Conservation (phyloP, 2,797 vertebrate species). For the Arctocebus calabarensis region DNA sequence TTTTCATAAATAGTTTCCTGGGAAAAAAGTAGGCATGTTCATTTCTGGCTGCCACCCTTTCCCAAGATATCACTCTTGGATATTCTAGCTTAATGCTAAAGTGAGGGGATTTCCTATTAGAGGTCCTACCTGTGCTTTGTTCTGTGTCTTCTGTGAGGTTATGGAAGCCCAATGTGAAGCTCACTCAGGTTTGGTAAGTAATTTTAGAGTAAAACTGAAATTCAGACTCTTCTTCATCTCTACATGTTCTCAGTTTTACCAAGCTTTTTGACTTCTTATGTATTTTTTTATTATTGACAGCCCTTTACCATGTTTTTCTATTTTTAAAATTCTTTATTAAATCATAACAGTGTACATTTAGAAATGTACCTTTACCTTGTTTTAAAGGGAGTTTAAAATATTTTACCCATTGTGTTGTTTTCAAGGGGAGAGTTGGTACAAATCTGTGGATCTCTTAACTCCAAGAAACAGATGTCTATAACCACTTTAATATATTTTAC, state of each 20-base stretch:
- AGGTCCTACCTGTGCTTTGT: background rate
- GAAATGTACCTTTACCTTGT: too few species aligned
- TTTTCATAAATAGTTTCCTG: constrained; percentile 1
- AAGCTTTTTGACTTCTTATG: background rate
- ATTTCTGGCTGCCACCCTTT: background rate
- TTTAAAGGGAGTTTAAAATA: background rate
- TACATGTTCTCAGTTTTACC: background rate
- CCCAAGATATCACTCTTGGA: background rate
- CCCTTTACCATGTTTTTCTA: background rate
- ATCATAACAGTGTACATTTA: too few species aligned
- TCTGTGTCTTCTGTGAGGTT: background rate
- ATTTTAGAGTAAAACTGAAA: background rate
- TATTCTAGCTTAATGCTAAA: background rate
- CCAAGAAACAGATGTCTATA: background rate
- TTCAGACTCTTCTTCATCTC: background rate
- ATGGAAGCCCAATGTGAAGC: background rate
- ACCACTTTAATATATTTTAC: background rate
- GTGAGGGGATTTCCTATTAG: background rate
- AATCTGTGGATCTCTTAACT: background rate
- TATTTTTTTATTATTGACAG: background rate
- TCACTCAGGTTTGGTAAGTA: background rate
- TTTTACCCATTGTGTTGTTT: background rate
- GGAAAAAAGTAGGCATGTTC: background rate
- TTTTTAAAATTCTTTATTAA: too few species aligned
- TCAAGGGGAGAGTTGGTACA: background rate